Evolutionary conservation across 2,888 invertebrate species (phyloP).

Genomic region (Escarpia spicata): DNA sequence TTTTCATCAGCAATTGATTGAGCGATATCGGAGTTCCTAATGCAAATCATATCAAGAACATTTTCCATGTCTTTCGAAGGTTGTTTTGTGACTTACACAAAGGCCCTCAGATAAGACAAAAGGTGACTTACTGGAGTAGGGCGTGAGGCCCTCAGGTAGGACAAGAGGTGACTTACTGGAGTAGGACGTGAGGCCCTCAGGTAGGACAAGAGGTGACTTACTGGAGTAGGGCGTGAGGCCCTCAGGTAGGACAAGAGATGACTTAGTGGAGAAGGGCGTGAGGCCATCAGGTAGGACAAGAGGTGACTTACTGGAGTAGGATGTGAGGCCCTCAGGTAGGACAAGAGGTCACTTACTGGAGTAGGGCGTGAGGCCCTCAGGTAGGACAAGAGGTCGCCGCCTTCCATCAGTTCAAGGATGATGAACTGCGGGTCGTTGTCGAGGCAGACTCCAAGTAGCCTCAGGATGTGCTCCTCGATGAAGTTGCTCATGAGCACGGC

Average conservation of each 20-base stretch:
- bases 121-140: slow-evolving; percentile 66
- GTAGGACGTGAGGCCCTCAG: slow-evolving; percentile 82
- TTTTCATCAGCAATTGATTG: too few species aligned
- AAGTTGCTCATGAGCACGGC: slow-evolving; percentile 96
- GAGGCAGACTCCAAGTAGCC: slow-evolving; percentile 91
- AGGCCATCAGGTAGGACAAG: slow-evolving; percentile 85
- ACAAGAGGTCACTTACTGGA: slow-evolving; percentile 86
- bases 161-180: slow-evolving; percentile 80
- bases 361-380: slow-evolving; percentile 82
- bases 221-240: slow-evolving; percentile 77
- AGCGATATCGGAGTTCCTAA: too few species aligned
- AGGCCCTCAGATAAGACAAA: not conserved
- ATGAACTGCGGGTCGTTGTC: slow-evolving; percentile 93
- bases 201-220: slow-evolving; percentile 87
- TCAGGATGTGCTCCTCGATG: slow-evolving; percentile 93
- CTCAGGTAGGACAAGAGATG: slow-evolving; percentile 91
- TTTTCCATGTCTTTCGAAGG: too few species aligned
- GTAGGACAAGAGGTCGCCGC: slow-evolving; percentile 92
- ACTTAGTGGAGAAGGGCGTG: slow-evolving; percentile 75
- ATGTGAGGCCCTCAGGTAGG: slow-evolving; percentile 85
- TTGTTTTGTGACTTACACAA: not conserved
- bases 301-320: slow-evolving; percentile 80
- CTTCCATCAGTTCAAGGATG: slow-evolving; percentile 97
- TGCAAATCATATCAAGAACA: too few species aligned
- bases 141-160: slow-evolving; percentile 85